Evolutionary conservation across 2,113 vertebrate genomes (phyloP).

Genomic region (Petroica traversi): DNA sequence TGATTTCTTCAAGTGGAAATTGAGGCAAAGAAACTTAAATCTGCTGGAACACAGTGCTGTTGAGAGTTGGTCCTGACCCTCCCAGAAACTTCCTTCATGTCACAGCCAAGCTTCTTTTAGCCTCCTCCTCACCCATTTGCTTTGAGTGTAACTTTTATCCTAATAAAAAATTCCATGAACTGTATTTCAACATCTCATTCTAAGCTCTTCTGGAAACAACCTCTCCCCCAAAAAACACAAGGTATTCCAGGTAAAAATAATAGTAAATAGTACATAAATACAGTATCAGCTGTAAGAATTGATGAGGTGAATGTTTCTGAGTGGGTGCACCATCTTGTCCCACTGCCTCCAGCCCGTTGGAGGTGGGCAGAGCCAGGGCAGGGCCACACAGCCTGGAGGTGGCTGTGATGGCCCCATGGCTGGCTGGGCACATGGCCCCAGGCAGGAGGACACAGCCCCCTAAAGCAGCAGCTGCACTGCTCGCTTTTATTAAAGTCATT

Average conservation of each 20-base stretch:
- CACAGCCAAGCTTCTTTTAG: not conserved
- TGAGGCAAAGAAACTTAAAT: not conserved
- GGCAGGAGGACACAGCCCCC: not conserved
- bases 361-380: not conserved
- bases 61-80: not conserved
- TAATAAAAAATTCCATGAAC: not conserved
- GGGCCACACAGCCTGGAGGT: accelerated
- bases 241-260: not conserved
- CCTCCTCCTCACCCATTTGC: not conserved
- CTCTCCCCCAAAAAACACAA: not conserved
- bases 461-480: not conserved
- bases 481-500: not conserved
- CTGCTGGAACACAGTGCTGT: not conserved
- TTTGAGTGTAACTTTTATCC: not conserved
- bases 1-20: not conserved
- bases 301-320: not conserved
- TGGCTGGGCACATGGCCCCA: not conserved
- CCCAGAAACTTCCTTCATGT: not conserved
- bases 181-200: not conserved
- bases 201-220: not conserved
- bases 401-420: not conserved
- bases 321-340: not conserved
- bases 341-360: not conserved
- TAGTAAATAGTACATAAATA: not conserved
- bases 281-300: not conserved